Evolutionary conservation across 2,888 invertebrate genomes (phyloP).

Genomic region (Anodontia alba): DNA sequence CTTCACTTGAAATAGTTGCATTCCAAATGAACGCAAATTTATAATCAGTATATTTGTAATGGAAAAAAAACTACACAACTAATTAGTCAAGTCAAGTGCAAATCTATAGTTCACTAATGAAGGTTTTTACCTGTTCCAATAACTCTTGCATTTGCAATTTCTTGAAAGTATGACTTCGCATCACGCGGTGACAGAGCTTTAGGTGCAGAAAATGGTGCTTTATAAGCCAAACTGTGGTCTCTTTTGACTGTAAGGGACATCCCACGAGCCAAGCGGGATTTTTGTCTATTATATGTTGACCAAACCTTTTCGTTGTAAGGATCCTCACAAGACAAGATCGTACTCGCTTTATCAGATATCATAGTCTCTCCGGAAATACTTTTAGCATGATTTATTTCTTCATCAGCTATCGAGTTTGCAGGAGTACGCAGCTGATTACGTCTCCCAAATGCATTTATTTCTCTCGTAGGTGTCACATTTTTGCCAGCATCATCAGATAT

Average conservation of each 20-base stretch:
- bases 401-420: background rate
- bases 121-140: constrained; percentile 67
- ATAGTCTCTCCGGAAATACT: constrained; percentile 8
- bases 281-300: constrained; percentile 60
- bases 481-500: background rate
- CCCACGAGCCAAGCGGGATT: constrained; percentile 56
- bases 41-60: no score
- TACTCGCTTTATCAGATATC: background rate
- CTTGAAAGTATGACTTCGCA: constrained; percentile 50
- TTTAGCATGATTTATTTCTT: background rate
- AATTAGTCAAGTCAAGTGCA: no score
- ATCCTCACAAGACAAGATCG: constrained; percentile 30
- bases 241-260: constrained; percentile 46
- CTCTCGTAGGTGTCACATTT: background rate
- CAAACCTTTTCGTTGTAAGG: constrained; percentile 49
- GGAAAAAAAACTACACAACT: no score
- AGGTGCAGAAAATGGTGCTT: constrained; percentile 59
- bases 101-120: no score
- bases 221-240: constrained; percentile 42
- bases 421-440: background rate
- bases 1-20: no score
- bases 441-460: background rate
- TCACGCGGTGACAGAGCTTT: constrained; percentile 63
- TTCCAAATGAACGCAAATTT: no score
- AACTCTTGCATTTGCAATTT: constrained; percentile 58